Evolutionary conservation across 2,888 invertebrate genomes (phyloP).

Genomic region (Cryptops parisi): DNA sequence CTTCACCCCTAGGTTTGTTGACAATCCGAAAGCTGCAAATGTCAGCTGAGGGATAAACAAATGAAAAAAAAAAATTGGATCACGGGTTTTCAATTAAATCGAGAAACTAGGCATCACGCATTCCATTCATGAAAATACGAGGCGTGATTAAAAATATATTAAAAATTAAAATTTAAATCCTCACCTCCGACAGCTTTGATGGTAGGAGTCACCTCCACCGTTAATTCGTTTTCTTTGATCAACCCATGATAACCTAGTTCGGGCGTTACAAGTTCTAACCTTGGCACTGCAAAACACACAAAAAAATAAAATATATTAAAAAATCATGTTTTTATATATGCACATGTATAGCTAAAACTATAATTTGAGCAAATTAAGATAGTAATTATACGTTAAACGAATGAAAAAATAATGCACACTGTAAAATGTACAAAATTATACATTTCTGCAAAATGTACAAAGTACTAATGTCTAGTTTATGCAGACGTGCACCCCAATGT

Average conservation of each 20-base stretch:
- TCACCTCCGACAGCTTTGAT: slow-evolving; percentile 58
- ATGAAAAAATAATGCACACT: too few relatives aligned
- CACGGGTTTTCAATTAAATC: not conserved
- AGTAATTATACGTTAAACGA: too few relatives aligned
- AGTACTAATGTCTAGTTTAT: too few relatives aligned
- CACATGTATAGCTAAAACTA: too few relatives aligned
- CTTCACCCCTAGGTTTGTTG: slow-evolving; percentile 83
- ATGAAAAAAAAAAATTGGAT: too few relatives aligned
- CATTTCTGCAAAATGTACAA: too few relatives aligned
- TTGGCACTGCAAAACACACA: slow-evolving; percentile 19
- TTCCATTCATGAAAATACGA: not conserved
- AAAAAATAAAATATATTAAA: not conserved
- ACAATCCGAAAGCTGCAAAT: slow-evolving; percentile 80
- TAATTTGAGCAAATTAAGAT: too few relatives aligned
- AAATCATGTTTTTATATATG: too few relatives aligned
- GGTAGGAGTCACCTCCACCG: slow-evolving; percentile 82
- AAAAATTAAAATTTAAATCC: slow-evolving; percentile 5
- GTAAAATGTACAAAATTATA: too few relatives aligned
- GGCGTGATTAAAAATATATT: not conserved
- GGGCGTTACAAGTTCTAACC: slow-evolving; percentile 56
- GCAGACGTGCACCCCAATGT: too few relatives aligned
- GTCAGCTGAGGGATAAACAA: slow-evolving; percentile 36
- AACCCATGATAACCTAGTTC: slow-evolving; percentile 85
- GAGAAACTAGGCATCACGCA: not conserved
- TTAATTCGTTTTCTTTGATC: slow-evolving; percentile 80